These are phyloP conservation scores for Brachyrhaphis roseni DNA, from an alignment of 2,797 vertebrate species.

Conservation along the genomic window DNA sequence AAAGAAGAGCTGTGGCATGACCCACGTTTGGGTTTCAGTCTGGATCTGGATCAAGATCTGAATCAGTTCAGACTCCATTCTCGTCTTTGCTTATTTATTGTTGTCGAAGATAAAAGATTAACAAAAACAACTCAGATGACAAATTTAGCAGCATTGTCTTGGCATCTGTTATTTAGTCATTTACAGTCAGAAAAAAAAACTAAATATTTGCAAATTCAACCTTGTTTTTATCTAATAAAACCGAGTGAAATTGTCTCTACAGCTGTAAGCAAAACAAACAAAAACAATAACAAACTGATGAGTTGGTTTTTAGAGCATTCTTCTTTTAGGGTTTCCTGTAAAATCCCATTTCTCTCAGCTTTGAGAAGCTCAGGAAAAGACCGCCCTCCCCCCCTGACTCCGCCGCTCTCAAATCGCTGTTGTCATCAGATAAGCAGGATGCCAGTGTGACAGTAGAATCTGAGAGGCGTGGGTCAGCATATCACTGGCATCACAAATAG, in stretches of 20 bases:
- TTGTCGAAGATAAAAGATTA: not conserved
- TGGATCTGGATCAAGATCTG: not conserved
- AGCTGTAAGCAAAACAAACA: not conserved
- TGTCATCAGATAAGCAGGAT: slow-evolving; percentile 78
- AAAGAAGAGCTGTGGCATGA: not conserved
- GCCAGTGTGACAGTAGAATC: slow-evolving; percentile 77
- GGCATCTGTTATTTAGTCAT: not conserved
- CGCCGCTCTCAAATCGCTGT: slow-evolving; percentile 57
- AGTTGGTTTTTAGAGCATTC: not conserved
- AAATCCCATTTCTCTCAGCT: slow-evolving; percentile 45
- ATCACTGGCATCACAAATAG: slow-evolving; percentile 67
- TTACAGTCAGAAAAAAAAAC: not conserved
- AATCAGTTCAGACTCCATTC: not conserved
- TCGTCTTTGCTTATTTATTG: not conserved
- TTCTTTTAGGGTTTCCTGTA: slow-evolving; percentile 43
- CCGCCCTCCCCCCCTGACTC: slow-evolving; percentile 12
- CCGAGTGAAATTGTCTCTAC: not conserved
- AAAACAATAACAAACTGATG: no score
- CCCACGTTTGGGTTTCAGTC: not conserved
- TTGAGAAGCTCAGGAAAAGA: slow-evolving; percentile 46
- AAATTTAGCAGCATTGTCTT: not conserved
- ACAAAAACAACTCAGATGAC: not conserved
- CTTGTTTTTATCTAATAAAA: not conserved
- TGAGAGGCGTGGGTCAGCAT: slow-evolving; percentile 71
- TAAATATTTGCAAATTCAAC: not conserved